A percentile compares a stretch with the other conserved stretches of the same genome.
These are phyloP conservation scores for Troides aeacus DNA, from an alignment of 2,888 invertebrate genomes.

Conservation along the genomic window DNA sequence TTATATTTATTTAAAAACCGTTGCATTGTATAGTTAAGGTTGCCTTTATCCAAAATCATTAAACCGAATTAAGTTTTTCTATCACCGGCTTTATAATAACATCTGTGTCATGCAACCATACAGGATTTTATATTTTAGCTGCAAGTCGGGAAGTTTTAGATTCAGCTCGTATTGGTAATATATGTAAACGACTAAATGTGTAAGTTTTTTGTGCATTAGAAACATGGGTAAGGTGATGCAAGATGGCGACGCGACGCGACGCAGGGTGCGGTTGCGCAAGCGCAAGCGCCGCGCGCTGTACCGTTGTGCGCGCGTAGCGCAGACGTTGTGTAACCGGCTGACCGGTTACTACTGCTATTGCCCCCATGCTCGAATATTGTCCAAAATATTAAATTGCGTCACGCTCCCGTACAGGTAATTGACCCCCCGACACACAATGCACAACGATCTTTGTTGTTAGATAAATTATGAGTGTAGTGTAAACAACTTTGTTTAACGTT, in stretches of 20 bases:
- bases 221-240: slow-evolving; percentile 17
- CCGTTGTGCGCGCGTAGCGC: slow-evolving; percentile 17
- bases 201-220: slow-evolving; percentile 17
- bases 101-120: too few species aligned
- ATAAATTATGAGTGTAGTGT: too few species aligned
- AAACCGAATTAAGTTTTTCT: too few species aligned
- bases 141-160: too few species aligned
- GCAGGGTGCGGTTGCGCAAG: slow-evolving; percentile 15
- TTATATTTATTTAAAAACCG: too few species aligned
- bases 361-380: slow-evolving; percentile 20
- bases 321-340: slow-evolving; percentile 6
- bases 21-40: too few species aligned
- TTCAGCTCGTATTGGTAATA: too few species aligned
- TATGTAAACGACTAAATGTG: neutral
- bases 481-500: too few species aligned
- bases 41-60: too few species aligned
- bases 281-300: neutral
- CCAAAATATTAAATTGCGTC: slow-evolving; percentile 27
- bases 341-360: slow-evolving; percentile 11
- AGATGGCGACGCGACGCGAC: slow-evolving; percentile 5
- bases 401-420: slow-evolving; percentile 21
- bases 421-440: slow-evolving; percentile 12
- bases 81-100: too few species aligned
- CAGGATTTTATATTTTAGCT: too few species aligned
- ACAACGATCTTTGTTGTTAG: too few species aligned